Evolutionary conservation across 2,797 vertebrate species (phyloP).

Genomic region (Parauchenoglanis ngamensis): DNA sequence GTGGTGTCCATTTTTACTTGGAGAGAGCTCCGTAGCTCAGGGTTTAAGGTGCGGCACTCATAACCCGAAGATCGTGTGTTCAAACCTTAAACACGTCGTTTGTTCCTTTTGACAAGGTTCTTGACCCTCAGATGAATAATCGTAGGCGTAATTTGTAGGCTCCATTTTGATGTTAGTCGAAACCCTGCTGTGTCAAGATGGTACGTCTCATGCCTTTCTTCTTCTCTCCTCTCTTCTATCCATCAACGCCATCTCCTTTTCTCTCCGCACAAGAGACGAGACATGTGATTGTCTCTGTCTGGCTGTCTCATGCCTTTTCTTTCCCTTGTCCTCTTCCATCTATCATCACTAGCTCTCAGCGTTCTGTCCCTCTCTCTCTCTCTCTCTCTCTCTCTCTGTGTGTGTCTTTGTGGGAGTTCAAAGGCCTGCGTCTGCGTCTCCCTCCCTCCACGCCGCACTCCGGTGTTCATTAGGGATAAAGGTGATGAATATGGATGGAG

Average conservation of each 20-base stretch:
- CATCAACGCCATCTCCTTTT: slow-evolving; percentile 29
- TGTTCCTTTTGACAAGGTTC: slow-evolving; percentile 5
- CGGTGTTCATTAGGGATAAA: slow-evolving; percentile 54
- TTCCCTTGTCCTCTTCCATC: slow-evolving; percentile 39
- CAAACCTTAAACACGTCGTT: neutral
- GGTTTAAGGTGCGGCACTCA: neutral
- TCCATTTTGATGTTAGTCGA: neutral
- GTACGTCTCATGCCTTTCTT: slow-evolving; percentile 27
- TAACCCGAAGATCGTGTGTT: neutral
- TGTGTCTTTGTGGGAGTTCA: slow-evolving; percentile 38
- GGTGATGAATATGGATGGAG: slow-evolving; percentile 57
- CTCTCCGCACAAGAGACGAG: slow-evolving; percentile 16
- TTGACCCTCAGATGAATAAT: slow-evolving; percentile 5
- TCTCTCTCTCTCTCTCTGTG: slow-evolving; percentile 18
- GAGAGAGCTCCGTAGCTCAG: neutral
- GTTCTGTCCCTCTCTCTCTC: slow-evolving; percentile 3
- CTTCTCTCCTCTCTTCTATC: slow-evolving; percentile 10
- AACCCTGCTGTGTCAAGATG: slow-evolving; percentile 1
- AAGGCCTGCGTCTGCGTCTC: slow-evolving; percentile 13
- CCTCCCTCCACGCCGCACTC: slow-evolving; percentile 41
- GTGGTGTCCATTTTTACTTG: neutral
- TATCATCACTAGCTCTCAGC: slow-evolving; percentile 35
- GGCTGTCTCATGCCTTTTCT: slow-evolving; percentile 46
- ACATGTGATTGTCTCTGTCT: slow-evolving; percentile 5
- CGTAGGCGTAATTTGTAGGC: slow-evolving; percentile 9